These are phyloP conservation scores for Enteromius treurensis DNA, from an alignment of 2,797 vertebrate species.

Conservation along the genomic window DNA sequence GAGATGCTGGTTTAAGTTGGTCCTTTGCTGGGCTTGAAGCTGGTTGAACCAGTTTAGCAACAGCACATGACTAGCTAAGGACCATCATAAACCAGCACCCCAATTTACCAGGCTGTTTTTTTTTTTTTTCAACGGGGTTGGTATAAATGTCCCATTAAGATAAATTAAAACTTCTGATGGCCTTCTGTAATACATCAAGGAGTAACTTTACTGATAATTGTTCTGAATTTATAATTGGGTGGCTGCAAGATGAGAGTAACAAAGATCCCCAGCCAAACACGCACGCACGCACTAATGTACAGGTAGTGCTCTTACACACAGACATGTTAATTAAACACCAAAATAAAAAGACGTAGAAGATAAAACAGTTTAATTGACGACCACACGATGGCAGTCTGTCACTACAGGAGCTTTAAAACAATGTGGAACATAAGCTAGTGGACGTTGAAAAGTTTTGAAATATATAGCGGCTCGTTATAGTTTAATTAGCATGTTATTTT, in stretches of 20 bases:
- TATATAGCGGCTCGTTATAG: slow-evolving; percentile 20
- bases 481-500: slow-evolving; percentile 33
- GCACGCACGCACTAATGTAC: not conserved
- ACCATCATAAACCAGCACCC: too few species aligned
- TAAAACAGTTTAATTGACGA: not conserved
- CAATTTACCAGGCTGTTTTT: too few species aligned
- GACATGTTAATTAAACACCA: not conserved
- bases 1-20: too few species aligned
- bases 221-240: not conserved
- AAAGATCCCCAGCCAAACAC: not conserved
- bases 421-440: not conserved
- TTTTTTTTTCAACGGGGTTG: too few species aligned
- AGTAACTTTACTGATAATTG: not conserved
- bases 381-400: slow-evolving; percentile 50
- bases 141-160: not conserved
- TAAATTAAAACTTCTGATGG: not conserved
- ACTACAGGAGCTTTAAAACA: not conserved
- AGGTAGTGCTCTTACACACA: not conserved
- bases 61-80: too few species aligned
- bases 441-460: not conserved
- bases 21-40: too few species aligned
- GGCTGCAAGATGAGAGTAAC: not conserved
- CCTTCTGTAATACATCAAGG: not conserved
- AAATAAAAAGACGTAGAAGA: not conserved
- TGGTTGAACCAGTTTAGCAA: too few species aligned